These are phyloP conservation scores for Sylvilagus floridanus DNA, from an alignment of 2,797 vertebrate species.

Conservation along the genomic window DNA sequence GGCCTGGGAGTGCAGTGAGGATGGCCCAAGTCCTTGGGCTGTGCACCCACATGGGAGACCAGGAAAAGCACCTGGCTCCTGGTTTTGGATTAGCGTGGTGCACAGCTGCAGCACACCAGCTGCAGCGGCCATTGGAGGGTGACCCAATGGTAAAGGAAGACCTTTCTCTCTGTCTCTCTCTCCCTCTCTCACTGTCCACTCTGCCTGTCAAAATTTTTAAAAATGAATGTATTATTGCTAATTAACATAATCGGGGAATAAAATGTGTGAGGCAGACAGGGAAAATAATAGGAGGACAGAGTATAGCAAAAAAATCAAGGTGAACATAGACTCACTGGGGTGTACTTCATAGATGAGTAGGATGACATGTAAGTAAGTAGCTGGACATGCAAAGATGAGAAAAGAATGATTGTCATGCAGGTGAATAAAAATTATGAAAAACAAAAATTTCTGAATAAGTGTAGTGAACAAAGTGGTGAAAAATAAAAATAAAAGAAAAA, in stretches of 20 bases:
- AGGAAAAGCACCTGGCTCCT: no score
- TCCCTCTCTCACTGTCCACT: no score
- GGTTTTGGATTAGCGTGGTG: no score
- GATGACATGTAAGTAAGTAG: neutral
- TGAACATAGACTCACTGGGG: neutral
- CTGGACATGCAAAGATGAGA: neutral
- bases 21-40: no score
- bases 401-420: neutral
- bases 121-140: no score
- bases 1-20: no score
- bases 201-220: no score
- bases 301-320: neutral
- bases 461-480: neutral
- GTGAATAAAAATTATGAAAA: neutral
- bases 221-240: neutral
- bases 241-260: neutral
- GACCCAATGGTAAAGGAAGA: no score
- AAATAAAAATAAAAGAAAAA: neutral
- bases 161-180: no score
- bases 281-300: neutral
- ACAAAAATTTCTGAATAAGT: neutral
- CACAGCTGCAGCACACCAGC: no score
- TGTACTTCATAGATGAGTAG: neutral
- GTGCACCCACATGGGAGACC: no score
- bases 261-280: neutral